Evolutionary conservation across 2,113 vertebrate genomes (phyloP).

Genomic region (Rhinichthys klamathensis): DNA sequence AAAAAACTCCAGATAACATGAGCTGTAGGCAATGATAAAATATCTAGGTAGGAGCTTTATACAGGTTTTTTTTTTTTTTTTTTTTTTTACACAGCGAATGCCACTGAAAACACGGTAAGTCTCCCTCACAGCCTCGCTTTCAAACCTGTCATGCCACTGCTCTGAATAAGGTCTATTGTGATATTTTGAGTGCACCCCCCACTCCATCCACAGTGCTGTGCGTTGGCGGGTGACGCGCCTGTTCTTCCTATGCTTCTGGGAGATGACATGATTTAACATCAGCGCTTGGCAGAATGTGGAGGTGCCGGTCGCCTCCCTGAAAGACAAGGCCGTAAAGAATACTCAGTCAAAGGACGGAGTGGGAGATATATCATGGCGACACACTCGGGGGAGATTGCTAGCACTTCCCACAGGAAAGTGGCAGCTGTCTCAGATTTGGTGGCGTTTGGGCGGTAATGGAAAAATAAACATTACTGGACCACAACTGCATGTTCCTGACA

Average conservation of each 20-base stretch:
- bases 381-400: conserved; percentile 41
- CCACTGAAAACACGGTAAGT: too few relatives aligned
- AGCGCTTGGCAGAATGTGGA: conserved; percentile 33
- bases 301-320: conserved; percentile 1
- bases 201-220: background rate
- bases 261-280: conserved; percentile 40
- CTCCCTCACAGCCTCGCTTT: too few relatives aligned
- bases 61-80: too few relatives aligned
- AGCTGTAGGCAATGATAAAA: too few relatives aligned
- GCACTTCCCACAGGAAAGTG: conserved; percentile 48
- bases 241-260: conserved; percentile 17
- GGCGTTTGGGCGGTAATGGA: conserved; percentile 50
- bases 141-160: too few relatives aligned
- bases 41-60: too few relatives aligned
- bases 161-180: too few relatives aligned
- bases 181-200: too few relatives aligned
- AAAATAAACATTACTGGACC: conserved; percentile 53
- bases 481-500: conserved; percentile 22
- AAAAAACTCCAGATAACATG: too few relatives aligned
- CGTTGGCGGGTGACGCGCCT: conserved; percentile 1
- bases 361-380: conserved; percentile 46
- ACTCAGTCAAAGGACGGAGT: conserved; percentile 28
- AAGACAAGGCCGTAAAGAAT: conserved; percentile 33
- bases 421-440: conserved; percentile 45
- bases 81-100: too few relatives aligned